These are phyloP conservation scores for Volucella inanis DNA, from an alignment of 2,888 invertebrate genomes.

Conservation along the genomic window DNA sequence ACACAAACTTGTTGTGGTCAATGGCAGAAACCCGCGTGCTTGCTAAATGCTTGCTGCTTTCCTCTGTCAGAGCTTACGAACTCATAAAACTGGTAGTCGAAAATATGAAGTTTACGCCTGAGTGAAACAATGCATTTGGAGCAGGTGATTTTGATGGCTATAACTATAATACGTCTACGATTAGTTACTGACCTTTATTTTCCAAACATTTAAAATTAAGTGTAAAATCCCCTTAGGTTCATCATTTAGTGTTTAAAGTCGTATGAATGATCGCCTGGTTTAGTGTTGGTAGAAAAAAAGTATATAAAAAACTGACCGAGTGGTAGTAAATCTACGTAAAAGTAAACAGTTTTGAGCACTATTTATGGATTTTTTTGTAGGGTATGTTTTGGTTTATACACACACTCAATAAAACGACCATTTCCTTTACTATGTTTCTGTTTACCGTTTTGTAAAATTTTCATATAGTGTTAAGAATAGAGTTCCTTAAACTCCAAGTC, in stretches of 20 bases:
- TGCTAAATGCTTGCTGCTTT: slow-evolving; percentile 32
- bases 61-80: slow-evolving; percentile 21
- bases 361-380: not conserved
- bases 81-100: slow-evolving; percentile 41
- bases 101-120: slow-evolving; percentile 33
- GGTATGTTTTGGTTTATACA: not conserved
- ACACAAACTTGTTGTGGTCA: slow-evolving; percentile 54
- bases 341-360: not conserved
- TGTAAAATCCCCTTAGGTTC: slow-evolving; percentile 22
- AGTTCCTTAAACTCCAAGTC: too few relatives aligned
- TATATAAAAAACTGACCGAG: slow-evolving; percentile 18
- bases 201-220: slow-evolving; percentile 1
- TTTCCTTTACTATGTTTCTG: too few relatives aligned
- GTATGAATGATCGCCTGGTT: not conserved
- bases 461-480: too few relatives aligned
- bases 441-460: too few relatives aligned
- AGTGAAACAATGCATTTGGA: slow-evolving; percentile 39
- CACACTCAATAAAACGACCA: too few relatives aligned
- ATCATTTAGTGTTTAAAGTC: slow-evolving; percentile 13
- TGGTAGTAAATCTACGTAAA: not conserved
- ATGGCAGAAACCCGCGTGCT: slow-evolving; percentile 5
- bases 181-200: slow-evolving; percentile 42
- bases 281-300: not conserved
- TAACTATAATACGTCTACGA: not conserved
- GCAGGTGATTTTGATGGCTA: slow-evolving; percentile 34